phyloP scores from a whole-genome alignment of 2,797 vertebrate species.

The Bufotes viridis region DNA sequence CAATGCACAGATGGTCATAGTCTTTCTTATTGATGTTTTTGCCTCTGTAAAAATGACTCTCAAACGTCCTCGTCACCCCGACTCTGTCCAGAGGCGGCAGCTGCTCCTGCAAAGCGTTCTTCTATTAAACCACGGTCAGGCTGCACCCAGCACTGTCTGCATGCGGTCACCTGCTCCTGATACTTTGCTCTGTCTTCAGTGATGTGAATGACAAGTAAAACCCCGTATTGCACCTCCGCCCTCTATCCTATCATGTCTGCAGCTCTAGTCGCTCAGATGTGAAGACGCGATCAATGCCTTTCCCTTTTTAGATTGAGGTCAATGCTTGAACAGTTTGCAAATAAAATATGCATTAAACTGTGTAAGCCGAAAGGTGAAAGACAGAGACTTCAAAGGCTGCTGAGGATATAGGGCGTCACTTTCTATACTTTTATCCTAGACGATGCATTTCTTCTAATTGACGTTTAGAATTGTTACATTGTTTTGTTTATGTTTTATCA shows the following conservation, averaged over 20 bases:
- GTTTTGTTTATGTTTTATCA: not conserved
- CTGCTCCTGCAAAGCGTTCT: conserved; percentile 17
- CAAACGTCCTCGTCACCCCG: not conserved
- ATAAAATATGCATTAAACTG: conserved; percentile 14
- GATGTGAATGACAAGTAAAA: conserved; percentile 27
- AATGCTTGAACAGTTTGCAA: conserved; percentile 10
- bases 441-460: not conserved
- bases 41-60: conserved; percentile 13
- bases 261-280: conserved; percentile 13
- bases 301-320: conserved; percentile 45
- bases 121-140: not conserved
- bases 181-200: conserved; percentile 22
- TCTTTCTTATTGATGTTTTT: conserved; percentile 16
- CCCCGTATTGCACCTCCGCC: not conserved
- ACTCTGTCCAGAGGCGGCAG: conserved; percentile 21
- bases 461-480: not conserved
- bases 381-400: not conserved
- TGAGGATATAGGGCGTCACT: not conserved
- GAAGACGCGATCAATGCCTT: conserved; percentile 32
- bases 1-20: conserved; percentile 48
- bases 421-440: not conserved
- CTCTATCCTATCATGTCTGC: conserved; percentile 15
- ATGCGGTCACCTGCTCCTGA: not conserved
- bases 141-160: not conserved
- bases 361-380: not conserved